phyloP scores from a whole-genome alignment of 2,113 vertebrate genomes.

The Phylloscopus trochiloides region DNA sequence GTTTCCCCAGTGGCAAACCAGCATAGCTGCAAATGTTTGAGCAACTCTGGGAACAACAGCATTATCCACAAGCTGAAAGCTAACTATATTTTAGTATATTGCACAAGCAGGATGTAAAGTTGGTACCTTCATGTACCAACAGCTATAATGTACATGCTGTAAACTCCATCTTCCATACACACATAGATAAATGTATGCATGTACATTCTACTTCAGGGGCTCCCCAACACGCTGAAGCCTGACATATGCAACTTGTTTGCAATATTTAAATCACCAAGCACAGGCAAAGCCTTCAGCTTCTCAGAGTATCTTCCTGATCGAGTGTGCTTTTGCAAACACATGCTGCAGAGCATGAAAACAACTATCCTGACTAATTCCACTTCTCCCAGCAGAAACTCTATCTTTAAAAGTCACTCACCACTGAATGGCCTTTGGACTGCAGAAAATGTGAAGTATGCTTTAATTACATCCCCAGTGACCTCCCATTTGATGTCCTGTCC shows the following conservation, averaged over 20 bases:
- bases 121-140: background rate
- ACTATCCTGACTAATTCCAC: slow-evolving; percentile 48
- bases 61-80: background rate
- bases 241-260: background rate
- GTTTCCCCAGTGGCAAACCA: background rate
- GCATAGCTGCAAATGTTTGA: background rate
- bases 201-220: background rate
- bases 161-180: background rate
- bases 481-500: slow-evolving; percentile 51
- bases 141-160: background rate
- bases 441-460: slow-evolving; percentile 66
- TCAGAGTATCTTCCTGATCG: background rate
- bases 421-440: slow-evolving; percentile 33
- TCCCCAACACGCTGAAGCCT: background rate
- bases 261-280: background rate
- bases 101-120: background rate
- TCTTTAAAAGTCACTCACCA: slow-evolving; percentile 51
- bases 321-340: slow-evolving; percentile 31
- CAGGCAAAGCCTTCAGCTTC: slow-evolving; percentile 22
- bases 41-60: background rate
- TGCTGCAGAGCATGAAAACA: slow-evolving; percentile 50
- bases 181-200: background rate
- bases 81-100: background rate
- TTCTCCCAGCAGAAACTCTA: slow-evolving; percentile 33
- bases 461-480: slow-evolving; percentile 53